phyloP scores from a whole-genome alignment of 2,113 vertebrate genomes.

The Castor canadensis region DNA sequence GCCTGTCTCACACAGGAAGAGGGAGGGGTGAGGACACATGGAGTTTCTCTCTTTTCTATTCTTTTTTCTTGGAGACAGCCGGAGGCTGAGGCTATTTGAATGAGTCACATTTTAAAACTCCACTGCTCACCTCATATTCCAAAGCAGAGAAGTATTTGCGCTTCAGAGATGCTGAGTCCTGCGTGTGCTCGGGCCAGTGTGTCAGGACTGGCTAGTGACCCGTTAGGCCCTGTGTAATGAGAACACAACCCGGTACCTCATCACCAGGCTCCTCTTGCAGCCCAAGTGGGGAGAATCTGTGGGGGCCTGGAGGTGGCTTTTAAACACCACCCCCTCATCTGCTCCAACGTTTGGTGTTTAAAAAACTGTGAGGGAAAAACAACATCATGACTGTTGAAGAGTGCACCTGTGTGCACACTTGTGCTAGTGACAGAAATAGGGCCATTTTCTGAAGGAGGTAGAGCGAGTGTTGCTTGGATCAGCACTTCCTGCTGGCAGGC shows the following conservation, averaged over 20 bases:
- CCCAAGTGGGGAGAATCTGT: not conserved
- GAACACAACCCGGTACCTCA: not conserved
- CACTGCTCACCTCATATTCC: too few relatives aligned
- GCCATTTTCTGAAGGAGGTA: too few relatives aligned
- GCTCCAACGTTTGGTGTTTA: not conserved
- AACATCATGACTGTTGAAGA: not conserved
- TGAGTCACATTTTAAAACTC: not conserved
- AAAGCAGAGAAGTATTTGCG: not conserved
- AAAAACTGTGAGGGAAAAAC: not conserved
- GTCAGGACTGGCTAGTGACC: not conserved
- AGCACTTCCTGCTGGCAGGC: not conserved
- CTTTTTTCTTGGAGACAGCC: too few relatives aligned
- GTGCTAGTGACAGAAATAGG: not conserved
- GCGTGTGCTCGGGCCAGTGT: too few relatives aligned
- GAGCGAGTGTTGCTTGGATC: not conserved
- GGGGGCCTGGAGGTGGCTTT: too few relatives aligned
- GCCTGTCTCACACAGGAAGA: not conserved
- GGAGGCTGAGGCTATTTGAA: too few relatives aligned
- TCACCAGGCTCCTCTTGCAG: not conserved
- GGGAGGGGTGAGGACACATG: not conserved
- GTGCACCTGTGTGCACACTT: not conserved
- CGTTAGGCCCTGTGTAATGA: not conserved
- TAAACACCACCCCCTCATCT: not conserved
- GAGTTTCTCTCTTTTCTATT: not conserved
- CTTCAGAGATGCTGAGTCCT: not conserved